Base-by-base conservation (phyloP, 2,888 invertebrate species). In the Hesperia comma region DNA sequence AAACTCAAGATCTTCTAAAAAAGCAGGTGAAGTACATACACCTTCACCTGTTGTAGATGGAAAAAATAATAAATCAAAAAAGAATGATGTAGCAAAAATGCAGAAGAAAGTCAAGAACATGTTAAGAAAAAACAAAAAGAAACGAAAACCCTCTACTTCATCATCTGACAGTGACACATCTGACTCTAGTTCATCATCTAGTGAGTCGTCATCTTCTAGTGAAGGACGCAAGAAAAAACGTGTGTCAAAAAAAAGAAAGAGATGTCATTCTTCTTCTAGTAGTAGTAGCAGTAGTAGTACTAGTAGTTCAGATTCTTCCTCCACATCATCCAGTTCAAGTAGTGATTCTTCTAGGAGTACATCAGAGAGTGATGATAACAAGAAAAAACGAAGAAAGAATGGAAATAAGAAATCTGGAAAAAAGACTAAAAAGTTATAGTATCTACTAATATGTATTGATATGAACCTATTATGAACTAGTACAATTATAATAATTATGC, bases 201-300 rank as follows among this genome's bases (percentile, higher is more conserved):
- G 85, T 72, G 85, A 85, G 6, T 83, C 87, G 46, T 89, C 85
- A 74, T 86, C 89, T 19, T 88, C 90, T 14, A 88, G 87, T 77
- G 88, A 87, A 41, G 79, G 78, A 43, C 82, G 83, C 68, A 76
- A 72, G 58, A 88, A 79, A 66, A 89, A 82, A 72, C 90, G 79
- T 61, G 82, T 79, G 61, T 63, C 76, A 26, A 77, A 73, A 71
- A 79, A 76, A 63, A 85, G 79, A 72, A 86, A 79, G 70, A 85
- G 82, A 71, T 86, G 84, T 67, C 75, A 79, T 71, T 87, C 87
- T 26, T 79, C 86, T 33, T 84, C 86, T n/a, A 89, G 85, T 68
- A 85, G 82, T 62, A 88, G 88, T 71, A 86, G 84, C 71, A 79
- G 77, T 70, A 77, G 70, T 67, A 61, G 78, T 67, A 86, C 88